These are phyloP conservation scores for Melinaea marsaeus DNA, from an alignment of 2,888 invertebrate genomes.

Conservation along the genomic window DNA sequence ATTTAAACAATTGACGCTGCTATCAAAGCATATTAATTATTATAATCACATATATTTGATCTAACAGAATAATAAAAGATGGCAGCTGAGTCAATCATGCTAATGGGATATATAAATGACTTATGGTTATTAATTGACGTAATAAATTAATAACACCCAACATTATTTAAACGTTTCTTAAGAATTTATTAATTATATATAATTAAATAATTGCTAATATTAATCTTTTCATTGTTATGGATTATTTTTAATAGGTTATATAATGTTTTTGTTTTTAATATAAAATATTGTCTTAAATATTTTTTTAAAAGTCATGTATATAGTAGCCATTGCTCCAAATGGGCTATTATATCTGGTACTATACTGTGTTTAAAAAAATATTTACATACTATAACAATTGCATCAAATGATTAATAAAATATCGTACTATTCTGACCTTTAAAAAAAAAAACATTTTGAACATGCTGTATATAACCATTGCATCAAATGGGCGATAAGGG, in stretches of 20 bases:
- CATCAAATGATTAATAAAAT: too few species aligned
- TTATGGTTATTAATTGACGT: constrained; percentile 14
- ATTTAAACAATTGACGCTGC: background rate
- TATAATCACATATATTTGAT: background rate
- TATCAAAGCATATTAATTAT: background rate
- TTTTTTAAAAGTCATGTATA: constrained; percentile 42
- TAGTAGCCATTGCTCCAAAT: constrained; percentile 25
- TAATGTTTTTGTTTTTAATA: too few species aligned
- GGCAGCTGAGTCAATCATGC: background rate
- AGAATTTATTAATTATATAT: background rate
- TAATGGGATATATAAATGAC: constrained; percentile 1
- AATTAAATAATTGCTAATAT: too few species aligned
- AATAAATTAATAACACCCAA: constrained; percentile 17
- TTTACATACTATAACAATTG: too few species aligned
- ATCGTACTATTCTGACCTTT: too few species aligned
- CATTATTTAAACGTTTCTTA: background rate
- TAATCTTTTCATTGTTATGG: too few species aligned
- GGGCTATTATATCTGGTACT: constrained; percentile 21
- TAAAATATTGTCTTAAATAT: background rate
- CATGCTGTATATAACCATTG: constrained; percentile 8
- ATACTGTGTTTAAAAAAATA: too few species aligned
- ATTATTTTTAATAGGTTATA: too few species aligned
- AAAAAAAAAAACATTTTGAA: too few species aligned
- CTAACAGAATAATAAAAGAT: background rate
- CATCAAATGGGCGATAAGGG: constrained; percentile 39